Percentiles rank a stretch among this genome's conserved stretches.
These are phyloP conservation scores for Metalampra italica DNA, from an alignment of 2,888 invertebrate species.

Conservation along the genomic window DNA sequence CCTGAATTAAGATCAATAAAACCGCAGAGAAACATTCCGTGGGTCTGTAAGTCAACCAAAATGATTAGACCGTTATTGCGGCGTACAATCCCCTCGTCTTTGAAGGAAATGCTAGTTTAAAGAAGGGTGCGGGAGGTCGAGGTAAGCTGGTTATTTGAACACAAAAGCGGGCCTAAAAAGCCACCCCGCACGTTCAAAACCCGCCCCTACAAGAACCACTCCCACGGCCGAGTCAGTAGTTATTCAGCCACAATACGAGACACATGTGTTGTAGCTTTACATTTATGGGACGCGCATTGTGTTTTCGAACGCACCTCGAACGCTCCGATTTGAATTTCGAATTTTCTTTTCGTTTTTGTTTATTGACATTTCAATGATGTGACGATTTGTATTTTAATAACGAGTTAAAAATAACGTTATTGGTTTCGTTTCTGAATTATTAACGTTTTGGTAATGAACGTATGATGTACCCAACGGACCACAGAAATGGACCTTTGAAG, in stretches of 20 bases:
- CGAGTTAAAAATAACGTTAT: constrained; percentile 12
- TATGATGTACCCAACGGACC: constrained; percentile 71
- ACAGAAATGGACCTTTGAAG: constrained; percentile 66
- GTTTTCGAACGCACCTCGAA: constrained; percentile 10
- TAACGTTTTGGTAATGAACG: constrained; percentile 23
- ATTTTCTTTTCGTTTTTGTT: constrained; percentile 18
- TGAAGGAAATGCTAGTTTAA: constrained; percentile 8
- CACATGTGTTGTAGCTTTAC: constrained; percentile 28
- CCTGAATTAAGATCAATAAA: constrained; percentile 15
- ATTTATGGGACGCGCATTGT: constrained; percentile 9
- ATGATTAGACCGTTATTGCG: constrained; percentile 23
- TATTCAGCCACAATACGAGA: constrained; percentile 26
- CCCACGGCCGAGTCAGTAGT: constrained; percentile 54
- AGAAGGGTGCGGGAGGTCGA: constrained; percentile 33
- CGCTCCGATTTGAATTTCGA: constrained; percentile 17
- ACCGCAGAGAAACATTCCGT: constrained; percentile 31
- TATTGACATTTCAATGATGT: constrained; percentile 7
- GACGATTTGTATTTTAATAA: constrained; percentile 6
- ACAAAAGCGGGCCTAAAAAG: constrained; percentile 67
- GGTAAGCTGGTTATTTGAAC: constrained; percentile 29
- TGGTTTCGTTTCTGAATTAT: constrained; percentile 11
- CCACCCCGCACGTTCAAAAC: constrained; percentile 47
- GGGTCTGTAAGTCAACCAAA: constrained; percentile 37
- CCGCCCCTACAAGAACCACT: constrained; percentile 67
- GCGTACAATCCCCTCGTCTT: not conserved